These are phyloP conservation scores for Nannospalax galili DNA, from an alignment of 2,113 vertebrate species.

Conservation along the genomic window DNA sequence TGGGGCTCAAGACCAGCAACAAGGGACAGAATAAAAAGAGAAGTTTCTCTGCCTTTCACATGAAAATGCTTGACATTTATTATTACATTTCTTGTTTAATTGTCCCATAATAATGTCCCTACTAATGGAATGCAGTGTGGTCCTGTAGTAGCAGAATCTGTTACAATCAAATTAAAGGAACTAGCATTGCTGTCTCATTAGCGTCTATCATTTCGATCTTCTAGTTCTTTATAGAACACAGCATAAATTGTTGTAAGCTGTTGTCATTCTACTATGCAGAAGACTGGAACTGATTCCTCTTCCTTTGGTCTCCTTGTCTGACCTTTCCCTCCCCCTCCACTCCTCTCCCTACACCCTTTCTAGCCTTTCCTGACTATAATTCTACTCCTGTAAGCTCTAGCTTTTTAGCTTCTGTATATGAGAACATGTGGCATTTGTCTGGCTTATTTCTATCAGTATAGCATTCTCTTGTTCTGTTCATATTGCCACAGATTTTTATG, in stretches of 20 bases:
- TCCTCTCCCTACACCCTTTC: background rate
- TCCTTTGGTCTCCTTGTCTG: background rate
- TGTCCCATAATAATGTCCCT: background rate
- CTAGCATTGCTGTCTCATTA: background rate
- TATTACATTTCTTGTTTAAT: background rate
- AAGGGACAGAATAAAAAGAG: background rate
- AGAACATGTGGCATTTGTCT: background rate
- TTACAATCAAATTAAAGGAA: background rate
- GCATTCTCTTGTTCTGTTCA: background rate
- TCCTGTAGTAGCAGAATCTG: background rate
- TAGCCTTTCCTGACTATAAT: background rate
- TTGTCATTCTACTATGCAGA: background rate
- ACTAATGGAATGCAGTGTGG: background rate
- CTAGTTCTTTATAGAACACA: background rate
- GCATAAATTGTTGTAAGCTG: background rate
- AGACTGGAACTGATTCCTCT: background rate
- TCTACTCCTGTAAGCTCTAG: background rate
- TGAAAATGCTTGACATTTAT: too few relatives aligned
- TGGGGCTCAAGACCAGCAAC: background rate
- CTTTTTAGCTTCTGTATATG: background rate
- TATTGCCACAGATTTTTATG: background rate
- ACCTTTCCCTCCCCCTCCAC: background rate
- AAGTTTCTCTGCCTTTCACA: background rate
- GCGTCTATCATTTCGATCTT: background rate
- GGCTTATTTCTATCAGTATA: background rate